Evolutionary conservation across 2,888 invertebrate species (phyloP), one percentile per base, ranked within the genome.

Genomic region (Crossocerus cetratus): DNA sequence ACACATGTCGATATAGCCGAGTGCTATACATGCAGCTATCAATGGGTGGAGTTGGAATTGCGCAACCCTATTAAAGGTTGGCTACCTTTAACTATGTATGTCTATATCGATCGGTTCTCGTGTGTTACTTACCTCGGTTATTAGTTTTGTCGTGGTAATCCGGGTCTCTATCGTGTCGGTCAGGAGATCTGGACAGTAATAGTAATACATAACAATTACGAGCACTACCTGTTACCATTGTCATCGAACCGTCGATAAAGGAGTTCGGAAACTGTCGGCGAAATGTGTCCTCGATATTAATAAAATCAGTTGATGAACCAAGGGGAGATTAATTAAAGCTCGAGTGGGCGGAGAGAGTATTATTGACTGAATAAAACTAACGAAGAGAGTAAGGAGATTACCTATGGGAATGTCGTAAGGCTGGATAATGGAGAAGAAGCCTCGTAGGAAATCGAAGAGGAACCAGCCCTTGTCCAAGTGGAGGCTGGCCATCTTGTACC

Each of bases 341-440:
- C 3, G 3, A 32, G 23, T 32, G 23, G 8, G 23, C 3, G 3
- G 2, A 8, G 4, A 32, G 1, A 3, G 32, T 8, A 11, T 32
- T 32, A 32, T 4, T 32, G 5, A 32, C 5, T 32, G 5, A 32
- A 32, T 32, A 32, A 2, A 32, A 32, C 5, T 32, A 32, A 2
- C 5, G 32, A 32, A 32, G 11, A 32, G 5, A 32, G 11, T 32
- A 5, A 32, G 11, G 11, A 8, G 32, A 2, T 93, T 90, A 94
- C 94, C 94, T 67, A 92, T 88, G 72, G 94, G 94, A 90, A 94
- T 93, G 80, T 93, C 92, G 84, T 92, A 92, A 2, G 94, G 94
- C 88, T 94, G 93, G 85, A 94, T 92, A 85, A 93, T 89, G 78
- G 92, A 92, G 86, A 94, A 92, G 87, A 94, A 92, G 72, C 91